phyloP scores from a whole-genome alignment of 1,140 invertebrate species.

The Euwallacea similis region DNA sequence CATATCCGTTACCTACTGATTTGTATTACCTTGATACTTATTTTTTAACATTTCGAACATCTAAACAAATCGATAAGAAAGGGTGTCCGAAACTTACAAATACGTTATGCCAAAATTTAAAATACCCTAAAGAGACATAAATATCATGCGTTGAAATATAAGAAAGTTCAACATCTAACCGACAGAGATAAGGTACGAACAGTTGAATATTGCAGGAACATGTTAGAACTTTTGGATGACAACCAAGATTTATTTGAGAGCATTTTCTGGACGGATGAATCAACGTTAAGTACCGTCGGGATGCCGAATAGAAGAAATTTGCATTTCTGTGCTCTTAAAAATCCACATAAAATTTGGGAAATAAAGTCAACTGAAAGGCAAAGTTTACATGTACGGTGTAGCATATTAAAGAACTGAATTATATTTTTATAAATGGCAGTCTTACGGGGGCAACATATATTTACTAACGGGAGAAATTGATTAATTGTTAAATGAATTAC shows the following conservation, averaged over 20 bases:
- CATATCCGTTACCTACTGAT: no score
- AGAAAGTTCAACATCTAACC: no score
- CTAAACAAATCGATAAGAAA: no score
- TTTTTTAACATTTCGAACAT: no score
- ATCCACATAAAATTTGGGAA: neutral
- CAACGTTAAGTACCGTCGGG: neutral
- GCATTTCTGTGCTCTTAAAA: neutral
- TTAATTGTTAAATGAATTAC: neutral
- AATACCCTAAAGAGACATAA: no score
- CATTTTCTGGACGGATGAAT: neutral
- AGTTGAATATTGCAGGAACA: no score
- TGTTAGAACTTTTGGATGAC: no score
- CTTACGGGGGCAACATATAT: neutral
- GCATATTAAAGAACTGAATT: neutral
- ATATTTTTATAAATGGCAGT: neutral
- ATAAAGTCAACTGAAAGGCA: neutral
- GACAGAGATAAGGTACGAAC: no score
- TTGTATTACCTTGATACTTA: no score
- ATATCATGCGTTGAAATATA: no score
- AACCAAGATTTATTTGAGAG: neutral
- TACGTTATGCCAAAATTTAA: no score
- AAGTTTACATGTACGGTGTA: neutral
- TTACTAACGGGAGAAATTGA: neutral
- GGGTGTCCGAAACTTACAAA: no score
- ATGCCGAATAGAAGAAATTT: constrained; percentile 1